Conservation (phyloP, 2,888 invertebrate genomes). For the Amblyjoppa fuscipennis region DNA sequence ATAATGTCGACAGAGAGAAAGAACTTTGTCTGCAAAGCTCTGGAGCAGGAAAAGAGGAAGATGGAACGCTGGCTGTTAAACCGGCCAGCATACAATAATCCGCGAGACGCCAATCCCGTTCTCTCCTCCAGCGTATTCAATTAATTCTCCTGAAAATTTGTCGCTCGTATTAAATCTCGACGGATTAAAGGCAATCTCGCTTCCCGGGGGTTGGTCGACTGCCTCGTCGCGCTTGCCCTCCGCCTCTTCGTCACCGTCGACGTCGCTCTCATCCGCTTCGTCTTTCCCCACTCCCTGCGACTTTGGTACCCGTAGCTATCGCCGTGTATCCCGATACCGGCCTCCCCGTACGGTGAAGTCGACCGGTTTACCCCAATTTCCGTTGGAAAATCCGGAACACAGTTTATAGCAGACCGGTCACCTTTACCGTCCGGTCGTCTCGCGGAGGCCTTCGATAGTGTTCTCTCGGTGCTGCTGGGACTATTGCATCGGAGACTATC, state of each 20-base stretch:
- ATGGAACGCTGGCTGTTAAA: slow-evolving; percentile 80
- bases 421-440: slow-evolving; percentile 39
- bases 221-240: slow-evolving; percentile 66
- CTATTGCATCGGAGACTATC: slow-evolving; percentile 7
- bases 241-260: slow-evolving; percentile 66
- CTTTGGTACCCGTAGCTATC: slow-evolving; percentile 6
- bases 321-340: background rate
- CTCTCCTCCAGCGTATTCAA: slow-evolving; percentile 79
- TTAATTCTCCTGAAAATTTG: slow-evolving; percentile 85
- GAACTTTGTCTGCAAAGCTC: slow-evolving; percentile 38
- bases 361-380: slow-evolving; percentile 44
- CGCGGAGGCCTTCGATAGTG: slow-evolving; percentile 10
- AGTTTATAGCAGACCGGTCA: slow-evolving; percentile 35
- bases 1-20: slow-evolving; percentile 77
- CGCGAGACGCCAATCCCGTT: slow-evolving; percentile 81
- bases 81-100: slow-evolving; percentile 83
- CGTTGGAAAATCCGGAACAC: slow-evolving; percentile 15
- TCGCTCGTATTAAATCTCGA: slow-evolving; percentile 84
- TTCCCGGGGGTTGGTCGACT: slow-evolving; percentile 71
- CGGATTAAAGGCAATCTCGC: slow-evolving; percentile 84
- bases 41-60: slow-evolving; percentile 49
- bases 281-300: slow-evolving; percentile 41
- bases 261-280: slow-evolving; percentile 55
- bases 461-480: background rate
- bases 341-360: slow-evolving; percentile 35